Evolutionary conservation across 2,888 invertebrate genomes (phyloP).

Genomic region (Sesamia inferens): DNA sequence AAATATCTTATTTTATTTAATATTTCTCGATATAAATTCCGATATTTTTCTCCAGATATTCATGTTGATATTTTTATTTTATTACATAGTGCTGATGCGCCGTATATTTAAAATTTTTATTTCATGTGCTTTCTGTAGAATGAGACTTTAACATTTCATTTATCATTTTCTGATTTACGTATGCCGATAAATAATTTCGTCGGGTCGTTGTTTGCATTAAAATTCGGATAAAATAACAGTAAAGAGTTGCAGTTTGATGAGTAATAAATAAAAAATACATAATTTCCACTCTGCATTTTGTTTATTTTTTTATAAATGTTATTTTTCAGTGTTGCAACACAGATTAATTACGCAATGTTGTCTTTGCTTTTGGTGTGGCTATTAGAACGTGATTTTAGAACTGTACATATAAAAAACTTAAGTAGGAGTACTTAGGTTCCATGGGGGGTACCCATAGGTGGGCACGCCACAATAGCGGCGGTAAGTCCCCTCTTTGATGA

Average conservation of each 20-base stretch:
- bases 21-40: constrained; percentile 33
- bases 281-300: not conserved
- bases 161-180: constrained; percentile 41
- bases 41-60: constrained; percentile 19
- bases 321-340: not conserved
- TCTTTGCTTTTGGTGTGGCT: not conserved
- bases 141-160: constrained; percentile 27
- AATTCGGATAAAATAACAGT: constrained; percentile 7
- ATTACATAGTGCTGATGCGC: constrained; percentile 33
- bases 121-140: constrained; percentile 26
- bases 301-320: not conserved
- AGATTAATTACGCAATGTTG: not conserved
- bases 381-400: not conserved
- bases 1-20: constrained; percentile 22
- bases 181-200: constrained; percentile 39
- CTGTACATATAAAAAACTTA: not conserved
- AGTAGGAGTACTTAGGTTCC: not conserved
- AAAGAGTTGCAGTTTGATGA: constrained; percentile 1
- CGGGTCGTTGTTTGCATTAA: constrained; percentile 19
- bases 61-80: constrained; percentile 42
- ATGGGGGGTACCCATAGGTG: too few relatives aligned
- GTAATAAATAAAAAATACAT: not conserved
- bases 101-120: constrained; percentile 45
- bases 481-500: too few relatives aligned
- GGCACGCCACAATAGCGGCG: too few relatives aligned